Evolutionary conservation across 2,113 vertebrate genomes (phyloP).

Genomic region (human (Homo sapiens)): DNA sequence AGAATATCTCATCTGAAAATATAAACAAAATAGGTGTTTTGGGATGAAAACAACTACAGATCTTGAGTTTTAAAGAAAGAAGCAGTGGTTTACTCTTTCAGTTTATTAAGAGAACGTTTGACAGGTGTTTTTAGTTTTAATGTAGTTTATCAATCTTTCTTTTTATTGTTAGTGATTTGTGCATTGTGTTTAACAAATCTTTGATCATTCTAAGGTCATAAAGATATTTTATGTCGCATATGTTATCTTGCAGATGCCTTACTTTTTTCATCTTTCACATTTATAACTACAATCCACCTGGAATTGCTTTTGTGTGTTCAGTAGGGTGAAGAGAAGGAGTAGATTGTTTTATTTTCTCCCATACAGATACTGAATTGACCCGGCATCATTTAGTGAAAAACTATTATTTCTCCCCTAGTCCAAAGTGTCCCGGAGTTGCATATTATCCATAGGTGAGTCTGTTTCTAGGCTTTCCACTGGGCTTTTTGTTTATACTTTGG

Average conservation of each 20-base stretch:
- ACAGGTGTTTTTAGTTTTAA: background rate
- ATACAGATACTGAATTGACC: background rate
- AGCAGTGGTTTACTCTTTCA: background rate
- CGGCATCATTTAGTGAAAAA: background rate
- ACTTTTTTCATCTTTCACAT: background rate
- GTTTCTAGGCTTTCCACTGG: background rate
- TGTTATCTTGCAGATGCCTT: background rate
- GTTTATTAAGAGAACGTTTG: background rate
- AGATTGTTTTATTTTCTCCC: background rate
- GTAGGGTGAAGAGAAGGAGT: background rate
- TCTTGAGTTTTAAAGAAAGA: background rate
- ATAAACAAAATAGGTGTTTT: background rate
- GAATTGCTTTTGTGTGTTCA: background rate
- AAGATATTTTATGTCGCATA: background rate
- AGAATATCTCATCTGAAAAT: background rate
- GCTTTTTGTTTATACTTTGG: background rate
- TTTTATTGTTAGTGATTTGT: background rate
- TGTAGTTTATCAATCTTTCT: background rate
- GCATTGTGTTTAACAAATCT: background rate
- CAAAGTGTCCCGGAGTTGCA: background rate
- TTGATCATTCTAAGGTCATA: background rate
- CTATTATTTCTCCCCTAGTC: background rate
- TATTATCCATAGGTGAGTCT: background rate
- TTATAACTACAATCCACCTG: background rate
- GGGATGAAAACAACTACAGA: background rate